Evolutionary conservation across 64 coral and sea anemone species (phyloP).

Genomic region (Pocillopora verrucosa): DNA sequence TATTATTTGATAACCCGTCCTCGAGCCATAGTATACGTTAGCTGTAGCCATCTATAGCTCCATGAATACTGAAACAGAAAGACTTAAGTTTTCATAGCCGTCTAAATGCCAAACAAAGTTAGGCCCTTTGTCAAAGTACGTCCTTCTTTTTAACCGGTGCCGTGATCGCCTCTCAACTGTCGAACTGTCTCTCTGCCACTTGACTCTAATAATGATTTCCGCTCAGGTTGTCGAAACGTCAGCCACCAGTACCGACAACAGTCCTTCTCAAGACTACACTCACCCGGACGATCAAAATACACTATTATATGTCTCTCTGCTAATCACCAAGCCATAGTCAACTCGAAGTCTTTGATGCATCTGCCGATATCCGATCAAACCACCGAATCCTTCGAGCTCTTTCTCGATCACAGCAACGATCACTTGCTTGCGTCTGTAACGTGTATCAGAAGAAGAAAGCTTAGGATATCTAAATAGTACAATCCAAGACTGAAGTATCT

Average conservation of each 20-base stretch:
- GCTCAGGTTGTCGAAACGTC: no score
- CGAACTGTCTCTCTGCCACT: neutral
- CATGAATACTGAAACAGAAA: neutral
- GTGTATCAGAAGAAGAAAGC: no score
- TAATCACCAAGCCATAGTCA: constrained; percentile 22
- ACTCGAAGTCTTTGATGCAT: constrained; percentile 26
- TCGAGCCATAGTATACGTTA: neutral
- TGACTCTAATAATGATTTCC: no score
- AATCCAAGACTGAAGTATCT: no score
- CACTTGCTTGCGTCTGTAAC: neutral
- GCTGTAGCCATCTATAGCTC: neutral
- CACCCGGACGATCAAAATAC: no score
- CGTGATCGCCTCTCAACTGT: constrained; percentile 3
- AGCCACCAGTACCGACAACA: no score
- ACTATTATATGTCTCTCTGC: neutral
- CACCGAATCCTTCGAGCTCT: neutral
- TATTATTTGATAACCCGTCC: neutral
- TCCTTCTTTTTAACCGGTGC: constrained; percentile 12
- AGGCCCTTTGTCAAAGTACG: constrained; percentile 14
- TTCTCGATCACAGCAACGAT: neutral
- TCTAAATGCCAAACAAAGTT: constrained; percentile 20
- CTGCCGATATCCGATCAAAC: neutral
- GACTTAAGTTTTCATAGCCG: constrained; percentile 14
- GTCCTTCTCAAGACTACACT: no score
- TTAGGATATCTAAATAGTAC: no score